Conservation (phyloP, 2,888 invertebrate genomes). For the Sinotaia quadrata region DNA sequence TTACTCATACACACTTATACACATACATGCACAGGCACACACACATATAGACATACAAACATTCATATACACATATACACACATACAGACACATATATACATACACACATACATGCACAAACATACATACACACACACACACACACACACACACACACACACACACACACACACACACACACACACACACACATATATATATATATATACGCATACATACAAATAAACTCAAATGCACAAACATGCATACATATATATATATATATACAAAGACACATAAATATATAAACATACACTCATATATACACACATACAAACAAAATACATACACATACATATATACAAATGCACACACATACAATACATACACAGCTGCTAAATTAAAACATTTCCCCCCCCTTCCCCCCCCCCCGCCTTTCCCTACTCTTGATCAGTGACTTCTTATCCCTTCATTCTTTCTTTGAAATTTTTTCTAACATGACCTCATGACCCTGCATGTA, state of each 20-base stretch:
- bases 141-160: conserved; percentile 21
- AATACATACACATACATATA: too few relatives aligned
- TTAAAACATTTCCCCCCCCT: too few relatives aligned
- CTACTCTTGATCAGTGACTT: too few relatives aligned
- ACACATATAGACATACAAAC: conserved; percentile 24
- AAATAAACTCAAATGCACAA: conserved; percentile 16
- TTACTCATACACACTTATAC: conserved; percentile 24
- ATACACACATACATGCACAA: conserved; percentile 12
- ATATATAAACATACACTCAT: too few relatives aligned
- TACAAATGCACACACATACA: too few relatives aligned
- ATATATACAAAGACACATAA: conserved; percentile 9
- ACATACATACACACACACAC: conserved; percentile 5
- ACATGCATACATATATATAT: conserved; percentile 6
- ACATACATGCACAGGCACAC: conserved; percentile 22
- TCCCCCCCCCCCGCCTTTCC: too few relatives aligned
- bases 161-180: conserved; percentile 18
- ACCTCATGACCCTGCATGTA: too few relatives aligned
- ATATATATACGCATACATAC: conserved; percentile 1
- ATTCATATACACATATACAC: conserved; percentile 8
- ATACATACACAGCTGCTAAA: too few relatives aligned
- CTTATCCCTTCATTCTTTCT: too few relatives aligned
- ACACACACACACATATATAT: background rate
- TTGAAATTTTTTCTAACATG: too few relatives aligned
- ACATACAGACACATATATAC: conserved; percentile 18
- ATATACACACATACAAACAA: too few relatives aligned